Percentiles rank a stretch among this genome's conserved stretches.
Evolutionary conservation across 2,797 vertebrate genomes (phyloP).

Genomic region (Crotalus adamanteus): DNA sequence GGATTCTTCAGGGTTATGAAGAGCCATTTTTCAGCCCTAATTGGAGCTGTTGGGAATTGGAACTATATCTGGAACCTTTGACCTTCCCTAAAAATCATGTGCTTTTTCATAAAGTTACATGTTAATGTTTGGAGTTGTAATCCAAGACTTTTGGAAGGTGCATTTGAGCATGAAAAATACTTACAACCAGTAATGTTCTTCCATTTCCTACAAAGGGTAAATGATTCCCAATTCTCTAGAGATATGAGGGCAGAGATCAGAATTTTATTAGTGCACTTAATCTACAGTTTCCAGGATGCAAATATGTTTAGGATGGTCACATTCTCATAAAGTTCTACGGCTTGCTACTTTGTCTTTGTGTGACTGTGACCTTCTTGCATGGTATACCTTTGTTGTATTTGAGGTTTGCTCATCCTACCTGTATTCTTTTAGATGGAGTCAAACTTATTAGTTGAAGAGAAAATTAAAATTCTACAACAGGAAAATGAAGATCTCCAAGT

Average conservation of each 20-base stretch:
- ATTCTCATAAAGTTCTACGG: not conserved
- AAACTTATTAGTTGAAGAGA: slow-evolving; percentile 84
- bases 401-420: not conserved
- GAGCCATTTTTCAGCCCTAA: not conserved
- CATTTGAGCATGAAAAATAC: not conserved
- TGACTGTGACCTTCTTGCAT: not conserved
- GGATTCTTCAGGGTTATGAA: not conserved
- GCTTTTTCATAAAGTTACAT: not conserved
- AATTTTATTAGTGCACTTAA: not conserved
- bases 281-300: not conserved
- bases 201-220: not conserved
- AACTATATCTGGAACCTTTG: not conserved
- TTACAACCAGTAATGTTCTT: not conserved
- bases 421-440: slow-evolving; percentile 76
- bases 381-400: not conserved
- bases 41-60: not conserved
- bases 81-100: not conserved
- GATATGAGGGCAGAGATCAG: not conserved
- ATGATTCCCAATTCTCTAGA: not conserved
- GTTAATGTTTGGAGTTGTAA: not conserved
- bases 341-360: not conserved
- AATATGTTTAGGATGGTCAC: not conserved
- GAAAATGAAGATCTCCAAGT: slow-evolving; percentile 88
- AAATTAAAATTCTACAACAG: slow-evolving; percentile 78
- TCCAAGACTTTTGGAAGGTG: not conserved